These are phyloP conservation scores for Ceraclea dissimilis DNA, from an alignment of 2,888 invertebrate genomes.

Conservation along the genomic window DNA sequence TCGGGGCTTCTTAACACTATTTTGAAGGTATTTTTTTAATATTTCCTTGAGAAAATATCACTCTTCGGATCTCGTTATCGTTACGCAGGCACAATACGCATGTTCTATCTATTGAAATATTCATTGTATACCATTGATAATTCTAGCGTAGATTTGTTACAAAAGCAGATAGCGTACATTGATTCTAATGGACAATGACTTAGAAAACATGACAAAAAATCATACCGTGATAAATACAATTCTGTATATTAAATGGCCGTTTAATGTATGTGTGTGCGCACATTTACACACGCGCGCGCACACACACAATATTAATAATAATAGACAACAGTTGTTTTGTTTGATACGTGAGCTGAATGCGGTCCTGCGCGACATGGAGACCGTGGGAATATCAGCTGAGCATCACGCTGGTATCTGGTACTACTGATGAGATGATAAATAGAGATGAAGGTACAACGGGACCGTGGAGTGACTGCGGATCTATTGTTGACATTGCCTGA, in stretches of 20 bases:
- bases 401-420: not conserved
- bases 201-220: conserved; percentile 1
- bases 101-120: no score
- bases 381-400: not conserved
- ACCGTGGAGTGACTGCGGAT: not conserved
- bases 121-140: no score
- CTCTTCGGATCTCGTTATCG: no score
- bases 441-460: not conserved
- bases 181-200: not conserved
- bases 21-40: no score
- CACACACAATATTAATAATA: not conserved
- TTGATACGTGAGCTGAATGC: not conserved
- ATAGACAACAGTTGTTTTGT: not conserved
- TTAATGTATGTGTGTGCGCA: not conserved
- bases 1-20: no score
- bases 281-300: not conserved
- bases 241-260: not conserved
- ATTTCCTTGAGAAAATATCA: no score
- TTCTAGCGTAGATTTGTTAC: no score
- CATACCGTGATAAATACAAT: not conserved
- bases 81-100: no score
- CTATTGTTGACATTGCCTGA: not conserved
- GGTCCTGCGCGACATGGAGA: not conserved
- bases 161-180: not conserved
- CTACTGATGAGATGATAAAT: not conserved